Evolutionary conservation across 2,113 vertebrate genomes (phyloP), one percentile per base, ranked within the genome.

Genomic region (Nasalis larvatus): DNA sequence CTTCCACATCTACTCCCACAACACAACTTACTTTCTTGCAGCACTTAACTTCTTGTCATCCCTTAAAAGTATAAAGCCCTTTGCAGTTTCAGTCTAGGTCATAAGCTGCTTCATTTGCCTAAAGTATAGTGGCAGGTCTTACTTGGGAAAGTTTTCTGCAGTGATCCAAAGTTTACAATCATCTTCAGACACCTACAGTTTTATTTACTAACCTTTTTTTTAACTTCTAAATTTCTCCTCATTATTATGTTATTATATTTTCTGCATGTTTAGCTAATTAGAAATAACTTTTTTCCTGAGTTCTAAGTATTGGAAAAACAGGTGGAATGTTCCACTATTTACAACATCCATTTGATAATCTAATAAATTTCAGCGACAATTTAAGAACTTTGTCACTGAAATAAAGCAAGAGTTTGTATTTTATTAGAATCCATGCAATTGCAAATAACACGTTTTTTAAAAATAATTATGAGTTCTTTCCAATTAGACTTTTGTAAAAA

Each of bases 381-480:
- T 87, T 54, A 86, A 94, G 95, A 52, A 52, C 45, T 18, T 17
- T 85, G 91, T 66, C 58, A 49, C 47, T 87, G 47, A 92, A 95
- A 94, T 84, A 81, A 87, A 95, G 35, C 56, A 91, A 89, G 42
- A 84, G 10, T 56, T 47, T 89, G 4, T n/a, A 78, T 60, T 68
- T 3, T 49, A 52, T 74, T 69, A 52, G 30, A 77, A 87, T 80
- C 80, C 52, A 73, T 71, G 56, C 8, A 54, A 71, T 54, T 69
- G 1, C 49, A 78, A 94, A 82, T 56, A 92, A 78, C 7, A 52
- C 16, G n/a, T 63, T 54, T 96, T 73, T 73, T 32, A 66, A 80
- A 95, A 96, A 47, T 45, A 83, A 80, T 60, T 95, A 23, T 58
- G 21, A 96, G 40, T n/a, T 68, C 27, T 89, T 84, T 86, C 74